Conservation (phyloP, 2,797 vertebrate genomes). For the Chelidonichthys spinosus region DNA sequence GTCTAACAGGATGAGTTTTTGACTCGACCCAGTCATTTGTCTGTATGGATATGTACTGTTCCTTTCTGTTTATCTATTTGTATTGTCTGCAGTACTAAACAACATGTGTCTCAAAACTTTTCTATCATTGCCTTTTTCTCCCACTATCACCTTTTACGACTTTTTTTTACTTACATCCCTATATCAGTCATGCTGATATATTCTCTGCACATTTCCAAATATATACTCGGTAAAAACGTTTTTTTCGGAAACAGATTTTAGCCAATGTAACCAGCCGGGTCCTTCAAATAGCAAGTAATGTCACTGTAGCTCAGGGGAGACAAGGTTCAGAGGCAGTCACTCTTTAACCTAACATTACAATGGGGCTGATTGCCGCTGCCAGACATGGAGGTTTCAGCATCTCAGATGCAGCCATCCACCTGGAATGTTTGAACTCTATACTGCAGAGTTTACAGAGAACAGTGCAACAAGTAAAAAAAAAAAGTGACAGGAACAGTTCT, state of each 20-base stretch:
- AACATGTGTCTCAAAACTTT: neutral
- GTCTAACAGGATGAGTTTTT: neutral
- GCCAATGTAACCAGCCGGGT: neutral
- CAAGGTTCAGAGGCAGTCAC: neutral
- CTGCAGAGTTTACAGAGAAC: neutral
- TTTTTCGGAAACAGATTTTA: neutral
- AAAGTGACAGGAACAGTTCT: neutral
- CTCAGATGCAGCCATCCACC: constrained; percentile 14
- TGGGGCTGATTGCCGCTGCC: neutral
- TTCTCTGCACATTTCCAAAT: neutral
- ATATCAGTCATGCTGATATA: neutral
- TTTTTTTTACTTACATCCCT: neutral
- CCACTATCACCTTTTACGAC: neutral
- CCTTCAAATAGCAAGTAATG: neutral
- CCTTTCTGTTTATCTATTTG: neutral
- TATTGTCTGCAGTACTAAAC: neutral
- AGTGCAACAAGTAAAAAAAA: neutral
- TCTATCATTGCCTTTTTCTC: neutral
- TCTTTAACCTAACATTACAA: constrained; percentile 2
- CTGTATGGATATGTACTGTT: constrained; percentile 3
- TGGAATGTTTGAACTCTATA: neutral
- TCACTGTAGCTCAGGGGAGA: neutral
- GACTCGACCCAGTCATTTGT: neutral
- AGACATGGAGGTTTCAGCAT: neutral
- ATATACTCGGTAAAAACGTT: neutral